phyloP scores from a whole-genome alignment of 2,888 invertebrate species.

The Melieria crassipennis region DNA sequence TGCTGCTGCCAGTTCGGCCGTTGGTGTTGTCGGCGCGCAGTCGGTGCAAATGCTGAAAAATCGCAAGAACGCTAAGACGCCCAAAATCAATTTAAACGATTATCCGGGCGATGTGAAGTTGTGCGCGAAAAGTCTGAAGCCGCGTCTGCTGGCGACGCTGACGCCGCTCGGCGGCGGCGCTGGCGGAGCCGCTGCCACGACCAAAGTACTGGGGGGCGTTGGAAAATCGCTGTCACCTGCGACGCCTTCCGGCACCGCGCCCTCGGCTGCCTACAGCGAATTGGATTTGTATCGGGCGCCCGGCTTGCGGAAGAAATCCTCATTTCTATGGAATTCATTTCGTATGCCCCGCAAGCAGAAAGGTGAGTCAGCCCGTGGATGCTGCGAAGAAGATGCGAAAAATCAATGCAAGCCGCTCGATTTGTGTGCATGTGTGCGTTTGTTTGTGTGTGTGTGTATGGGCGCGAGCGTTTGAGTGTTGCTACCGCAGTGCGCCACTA shows the following conservation, averaged over 20 bases:
- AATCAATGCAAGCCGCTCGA: conserved; percentile 27
- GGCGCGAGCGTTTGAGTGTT: background rate
- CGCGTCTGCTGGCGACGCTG: conserved; percentile 40
- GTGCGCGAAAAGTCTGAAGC: conserved; percentile 45
- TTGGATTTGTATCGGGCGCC: conserved; percentile 59
- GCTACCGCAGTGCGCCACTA: background rate
- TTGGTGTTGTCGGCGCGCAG: conserved; percentile 19
- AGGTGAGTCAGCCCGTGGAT: conserved; percentile 42
- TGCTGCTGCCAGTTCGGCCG: conserved; percentile 12
- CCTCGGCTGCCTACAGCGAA: conserved; percentile 51
- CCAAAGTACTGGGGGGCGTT: conserved; percentile 17
- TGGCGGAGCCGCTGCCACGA: conserved; percentile 14
- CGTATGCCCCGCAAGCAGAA: conserved; percentile 64
- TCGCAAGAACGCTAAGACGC: conserved; percentile 58
- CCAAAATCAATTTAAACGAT: conserved; percentile 58
- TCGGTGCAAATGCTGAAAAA: conserved; percentile 60
- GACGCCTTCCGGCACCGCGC: conserved; percentile 39
- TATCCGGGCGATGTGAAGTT: conserved; percentile 52
- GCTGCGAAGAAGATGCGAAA: conserved; percentile 9
- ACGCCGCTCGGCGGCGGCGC: conserved; percentile 22
- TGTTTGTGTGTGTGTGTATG: background rate
- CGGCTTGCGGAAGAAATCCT: conserved; percentile 54
- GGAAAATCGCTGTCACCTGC: conserved; percentile 36
- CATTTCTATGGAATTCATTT: conserved; percentile 65
- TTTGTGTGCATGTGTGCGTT: conserved; percentile 13